Conservation (phyloP, 2,888 invertebrate genomes). For the Apamea epomidion region DNA sequence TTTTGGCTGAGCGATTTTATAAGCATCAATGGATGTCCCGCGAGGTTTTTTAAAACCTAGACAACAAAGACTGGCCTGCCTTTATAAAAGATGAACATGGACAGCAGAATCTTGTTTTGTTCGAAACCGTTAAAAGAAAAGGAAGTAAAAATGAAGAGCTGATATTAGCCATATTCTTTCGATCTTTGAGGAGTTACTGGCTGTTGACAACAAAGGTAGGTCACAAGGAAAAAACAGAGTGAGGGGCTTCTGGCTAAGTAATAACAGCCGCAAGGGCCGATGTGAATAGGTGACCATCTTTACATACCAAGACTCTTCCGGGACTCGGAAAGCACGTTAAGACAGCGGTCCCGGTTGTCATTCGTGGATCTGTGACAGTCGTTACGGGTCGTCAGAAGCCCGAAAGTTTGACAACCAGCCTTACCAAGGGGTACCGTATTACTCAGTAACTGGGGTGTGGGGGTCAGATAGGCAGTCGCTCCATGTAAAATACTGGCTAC, state of each 20-base stretch:
- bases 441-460: no score
- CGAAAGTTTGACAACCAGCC: background rate
- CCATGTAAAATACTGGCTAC: background rate
- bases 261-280: no score
- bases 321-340: no score
- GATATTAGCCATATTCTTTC: background rate
- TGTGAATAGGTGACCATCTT: background rate
- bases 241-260: background rate
- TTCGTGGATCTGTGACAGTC: background rate
- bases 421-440: no score
- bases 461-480: no score
- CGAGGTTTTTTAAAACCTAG: background rate
- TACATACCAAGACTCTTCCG: background rate
- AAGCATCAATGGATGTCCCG: background rate
- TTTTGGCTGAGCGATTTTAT: background rate
- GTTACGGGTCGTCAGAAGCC: background rate
- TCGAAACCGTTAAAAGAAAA: background rate
- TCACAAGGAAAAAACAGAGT: background rate
- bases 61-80: background rate
- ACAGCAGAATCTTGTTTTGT: background rate
- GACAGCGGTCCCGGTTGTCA: background rate
- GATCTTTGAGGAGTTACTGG: background rate
- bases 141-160: background rate
- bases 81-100: background rate
- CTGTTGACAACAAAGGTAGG: background rate